Evolutionary conservation across 2,797 vertebrate genomes (phyloP).

Genomic region (Molossus alvarezi): DNA sequence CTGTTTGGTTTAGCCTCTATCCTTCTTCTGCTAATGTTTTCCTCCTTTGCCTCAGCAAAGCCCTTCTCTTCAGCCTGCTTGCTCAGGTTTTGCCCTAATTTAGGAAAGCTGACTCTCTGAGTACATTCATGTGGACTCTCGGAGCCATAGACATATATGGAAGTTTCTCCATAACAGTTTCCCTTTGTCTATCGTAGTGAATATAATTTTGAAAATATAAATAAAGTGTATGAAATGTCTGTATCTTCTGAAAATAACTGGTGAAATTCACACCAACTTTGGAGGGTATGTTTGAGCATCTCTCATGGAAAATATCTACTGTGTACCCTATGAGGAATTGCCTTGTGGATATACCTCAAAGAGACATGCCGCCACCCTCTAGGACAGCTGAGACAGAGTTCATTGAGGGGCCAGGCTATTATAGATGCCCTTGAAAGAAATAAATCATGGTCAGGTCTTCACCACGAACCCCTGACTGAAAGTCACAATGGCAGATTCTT

Average conservation of each 20-base stretch:
- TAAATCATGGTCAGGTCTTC: constrained; percentile 70
- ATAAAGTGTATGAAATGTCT: not conserved
- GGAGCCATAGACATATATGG: not conserved
- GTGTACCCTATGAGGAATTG: not conserved
- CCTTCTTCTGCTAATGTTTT: too few species aligned
- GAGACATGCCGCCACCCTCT: constrained; percentile 52
- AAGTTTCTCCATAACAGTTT: not conserved
- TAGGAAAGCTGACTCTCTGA: not conserved
- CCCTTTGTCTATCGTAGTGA: not conserved
- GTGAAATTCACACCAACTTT: not conserved
- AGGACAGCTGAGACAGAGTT: constrained; percentile 73
- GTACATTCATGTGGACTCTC: not conserved
- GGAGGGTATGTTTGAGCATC: constrained; percentile 1
- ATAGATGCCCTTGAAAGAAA: constrained; percentile 73
- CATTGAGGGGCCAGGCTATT: constrained; percentile 72
- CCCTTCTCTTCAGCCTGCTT: not conserved
- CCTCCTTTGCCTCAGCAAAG: too few species aligned
- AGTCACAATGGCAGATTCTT: constrained; percentile 46
- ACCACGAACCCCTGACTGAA: constrained; percentile 60
- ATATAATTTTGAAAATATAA: constrained; percentile 24
- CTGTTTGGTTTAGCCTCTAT: not conserved
- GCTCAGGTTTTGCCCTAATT: not conserved
- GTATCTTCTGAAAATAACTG: constrained; percentile 9
- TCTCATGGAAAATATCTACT: constrained; percentile 62
- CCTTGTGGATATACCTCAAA: constrained; percentile 33